Conservation (phyloP, 2,888 invertebrate species). For the Amphipoea lucens region DNA sequence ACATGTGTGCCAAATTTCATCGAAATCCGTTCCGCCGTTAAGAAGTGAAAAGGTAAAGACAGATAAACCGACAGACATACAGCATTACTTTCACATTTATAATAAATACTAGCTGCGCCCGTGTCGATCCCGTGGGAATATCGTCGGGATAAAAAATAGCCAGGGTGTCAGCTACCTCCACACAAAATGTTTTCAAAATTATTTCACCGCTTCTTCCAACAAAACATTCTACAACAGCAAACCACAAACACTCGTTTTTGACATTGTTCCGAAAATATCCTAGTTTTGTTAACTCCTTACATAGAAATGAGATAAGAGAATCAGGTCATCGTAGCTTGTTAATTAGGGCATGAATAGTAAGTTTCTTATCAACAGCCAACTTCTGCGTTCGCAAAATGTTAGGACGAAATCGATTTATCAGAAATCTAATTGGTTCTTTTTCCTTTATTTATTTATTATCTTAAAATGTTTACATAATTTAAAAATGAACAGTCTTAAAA, state of each 20-base stretch:
- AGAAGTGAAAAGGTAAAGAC: not conserved
- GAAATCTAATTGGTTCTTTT: not conserved
- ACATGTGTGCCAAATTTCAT: not conserved
- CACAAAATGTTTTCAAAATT: not conserved
- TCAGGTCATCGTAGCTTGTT: constrained; percentile 23
- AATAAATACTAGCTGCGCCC: not conserved
- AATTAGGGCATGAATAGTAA: constrained; percentile 16
- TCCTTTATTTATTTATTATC: not conserved
- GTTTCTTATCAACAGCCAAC: constrained; percentile 4
- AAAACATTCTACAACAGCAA: not conserved
- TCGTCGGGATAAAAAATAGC: too few relatives aligned
- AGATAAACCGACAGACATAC: not conserved
- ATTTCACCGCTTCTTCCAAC: too few relatives aligned
- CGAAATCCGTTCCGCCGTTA: not conserved
- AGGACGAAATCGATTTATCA: not conserved
- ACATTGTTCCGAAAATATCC: constrained; percentile 14
- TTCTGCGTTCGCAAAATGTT: not conserved
- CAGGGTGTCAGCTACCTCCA: too few relatives aligned
- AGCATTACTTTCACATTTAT: not conserved
- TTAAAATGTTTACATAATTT: too few relatives aligned
- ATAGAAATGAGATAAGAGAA: constrained; percentile 33
- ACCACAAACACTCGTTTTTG: not conserved
- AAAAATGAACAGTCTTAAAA: too few relatives aligned
- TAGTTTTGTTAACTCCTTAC: constrained; percentile 9
- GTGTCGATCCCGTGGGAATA: too few relatives aligned